Base-by-base conservation (phyloP, 2,888 invertebrate genomes). In the Ichneumon xanthorius region DNA sequence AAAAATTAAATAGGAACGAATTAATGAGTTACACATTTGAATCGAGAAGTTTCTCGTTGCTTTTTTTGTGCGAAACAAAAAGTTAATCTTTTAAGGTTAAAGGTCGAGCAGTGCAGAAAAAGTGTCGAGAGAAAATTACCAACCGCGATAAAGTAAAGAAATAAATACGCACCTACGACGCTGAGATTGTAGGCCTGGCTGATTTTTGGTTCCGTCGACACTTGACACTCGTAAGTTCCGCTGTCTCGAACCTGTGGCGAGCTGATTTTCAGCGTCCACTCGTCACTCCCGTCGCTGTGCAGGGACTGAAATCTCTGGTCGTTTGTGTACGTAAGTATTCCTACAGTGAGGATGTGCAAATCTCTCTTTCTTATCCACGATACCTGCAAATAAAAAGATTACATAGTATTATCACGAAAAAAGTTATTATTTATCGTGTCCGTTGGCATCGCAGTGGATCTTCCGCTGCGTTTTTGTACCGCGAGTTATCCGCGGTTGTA, bases 321-420 rank as follows among this genome's bases (percentile, higher is more conserved):
- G 91, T 96, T 96, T 48, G 96, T 97, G 92, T 96, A 97, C 71
- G 96, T 96, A 93, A 96, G 94, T 88, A 96, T 96, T 77, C 96
- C 96, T 30, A 96, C 96, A 22, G 96, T 97, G 70, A 96, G 94
- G 88, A 96, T 96, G 95, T 97, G 97, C 58, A 97, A 95, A 93
- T 98, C 97, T 16, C 97, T 95, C 92, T 97, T 97, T 11, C 98
- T 95, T 89, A 97, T 97, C 97, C 97, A 97, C 14, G 97, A 97
- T 16, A 98, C 97, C 97, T 97, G 94, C 0, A 89, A 71, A 58
- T 53, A 40, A 55, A 55, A 37, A 37, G 7, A 37, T 37, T 7
- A 7, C 7, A 37, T 9, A 9, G 1, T 7, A 37, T 37, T 7
- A 7, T 37, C 7, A 6, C 6, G 37, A 37, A 37, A 7, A 37